Percentiles rank a stretch among this genome's conserved stretches.
Conservation (phyloP, 2,888 invertebrate species). For the Bellardia pandia region DNA sequence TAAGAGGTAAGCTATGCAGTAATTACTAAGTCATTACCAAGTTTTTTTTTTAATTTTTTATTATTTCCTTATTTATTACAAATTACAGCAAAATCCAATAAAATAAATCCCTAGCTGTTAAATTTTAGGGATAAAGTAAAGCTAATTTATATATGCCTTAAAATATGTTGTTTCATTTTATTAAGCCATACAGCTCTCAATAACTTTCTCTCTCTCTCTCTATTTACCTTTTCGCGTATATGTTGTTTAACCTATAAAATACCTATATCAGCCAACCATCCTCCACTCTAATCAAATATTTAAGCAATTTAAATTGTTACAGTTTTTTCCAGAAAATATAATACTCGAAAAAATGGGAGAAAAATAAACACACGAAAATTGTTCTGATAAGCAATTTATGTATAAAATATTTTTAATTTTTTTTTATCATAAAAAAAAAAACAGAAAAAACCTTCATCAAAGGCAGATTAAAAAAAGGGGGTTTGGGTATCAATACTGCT, state of each 20-base stretch:
- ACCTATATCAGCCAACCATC: too few relatives aligned
- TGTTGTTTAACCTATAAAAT: conserved; percentile 5
- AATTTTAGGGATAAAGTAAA: too few relatives aligned
- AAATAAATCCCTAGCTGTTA: too few relatives aligned
- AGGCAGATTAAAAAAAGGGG: conserved; percentile 1
- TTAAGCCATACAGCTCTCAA: too few relatives aligned
- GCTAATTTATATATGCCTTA: too few relatives aligned
- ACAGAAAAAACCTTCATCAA: conserved; percentile 16
- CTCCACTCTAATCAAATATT: background rate
- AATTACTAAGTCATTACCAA: too few relatives aligned
- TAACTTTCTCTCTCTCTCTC: background rate
- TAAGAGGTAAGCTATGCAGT: too few relatives aligned
- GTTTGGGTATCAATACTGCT: background rate
- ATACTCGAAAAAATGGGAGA: background rate
- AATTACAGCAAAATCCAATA: too few relatives aligned
- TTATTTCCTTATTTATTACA: too few relatives aligned
- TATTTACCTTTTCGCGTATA: background rate
- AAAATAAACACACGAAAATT: conserved; percentile 17
- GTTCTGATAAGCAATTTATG: conserved; percentile 31
- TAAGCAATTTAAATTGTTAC: background rate
- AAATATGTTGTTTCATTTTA: too few relatives aligned
- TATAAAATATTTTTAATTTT: conserved; percentile 4
- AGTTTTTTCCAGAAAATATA: background rate
- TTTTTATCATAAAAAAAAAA: background rate
- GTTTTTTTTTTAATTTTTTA: too few relatives aligned